Percentiles rank a stretch among this genome's conserved stretches.
Evolutionary conservation across 2,888 invertebrate genomes (phyloP).

Genomic region (Myathropa florea): DNA sequence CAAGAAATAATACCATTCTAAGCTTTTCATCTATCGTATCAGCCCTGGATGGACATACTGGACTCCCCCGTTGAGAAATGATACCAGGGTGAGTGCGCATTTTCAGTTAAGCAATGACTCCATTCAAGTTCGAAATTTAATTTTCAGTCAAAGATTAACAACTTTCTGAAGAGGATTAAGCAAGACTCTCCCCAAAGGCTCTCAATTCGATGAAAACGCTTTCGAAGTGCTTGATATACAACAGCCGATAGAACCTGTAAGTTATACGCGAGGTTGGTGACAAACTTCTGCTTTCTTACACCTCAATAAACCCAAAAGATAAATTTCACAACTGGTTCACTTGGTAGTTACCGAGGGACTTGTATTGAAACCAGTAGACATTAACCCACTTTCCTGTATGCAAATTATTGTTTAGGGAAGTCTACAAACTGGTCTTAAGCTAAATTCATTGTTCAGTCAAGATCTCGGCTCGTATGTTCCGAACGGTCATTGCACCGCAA

Average conservation of each 20-base stretch:
- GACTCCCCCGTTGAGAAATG: not conserved
- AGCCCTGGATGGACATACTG: not conserved
- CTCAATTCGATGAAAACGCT: too few species aligned
- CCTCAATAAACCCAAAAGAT: not conserved
- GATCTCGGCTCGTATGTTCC: not conserved
- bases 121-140: not conserved
- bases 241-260: not conserved
- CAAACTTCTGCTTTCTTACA: not conserved
- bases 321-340: not conserved
- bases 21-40: too few species aligned
- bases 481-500: not conserved
- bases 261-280: not conserved
- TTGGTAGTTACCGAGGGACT: not conserved
- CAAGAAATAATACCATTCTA: too few species aligned
- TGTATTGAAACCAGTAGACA: not conserved
- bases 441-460: not conserved
- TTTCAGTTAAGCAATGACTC: not conserved
- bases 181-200: too few species aligned
- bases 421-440: not conserved
- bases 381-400: not conserved
- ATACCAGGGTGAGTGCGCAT: not conserved
- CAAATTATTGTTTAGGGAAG: not conserved
- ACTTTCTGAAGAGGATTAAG: not conserved
- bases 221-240: not conserved
- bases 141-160: not conserved